Conservation (phyloP, 2,888 invertebrate genomes). For the Monopis laevigella region DNA sequence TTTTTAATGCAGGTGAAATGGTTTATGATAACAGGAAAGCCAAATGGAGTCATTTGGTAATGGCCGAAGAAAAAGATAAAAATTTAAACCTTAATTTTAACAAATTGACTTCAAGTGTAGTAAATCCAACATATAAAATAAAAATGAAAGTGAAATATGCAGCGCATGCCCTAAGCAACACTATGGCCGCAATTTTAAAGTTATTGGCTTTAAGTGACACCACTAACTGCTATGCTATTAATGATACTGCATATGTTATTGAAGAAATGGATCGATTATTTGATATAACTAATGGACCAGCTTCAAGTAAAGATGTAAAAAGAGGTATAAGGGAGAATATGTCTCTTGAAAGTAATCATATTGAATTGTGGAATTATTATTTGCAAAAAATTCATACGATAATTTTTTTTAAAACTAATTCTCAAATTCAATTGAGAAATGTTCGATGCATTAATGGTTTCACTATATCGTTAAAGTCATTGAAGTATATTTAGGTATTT, state of each 20-base stretch:
- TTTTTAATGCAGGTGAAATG: slow-evolving; percentile 10
- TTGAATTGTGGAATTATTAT: slow-evolving; percentile 13
- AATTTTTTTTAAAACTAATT: slow-evolving; percentile 13
- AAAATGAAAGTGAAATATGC: slow-evolving; percentile 19
- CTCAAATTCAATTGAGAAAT: slow-evolving; percentile 4
- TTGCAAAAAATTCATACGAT: slow-evolving; percentile 13
- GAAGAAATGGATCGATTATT: slow-evolving; percentile 15
- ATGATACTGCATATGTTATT: slow-evolving; percentile 13
- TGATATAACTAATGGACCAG: slow-evolving; percentile 19
- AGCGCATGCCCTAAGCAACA: slow-evolving; percentile 13
- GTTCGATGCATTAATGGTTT: slow-evolving; percentile 16
- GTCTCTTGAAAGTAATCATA: slow-evolving; percentile 15
- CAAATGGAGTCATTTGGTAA: slow-evolving; percentile 14
- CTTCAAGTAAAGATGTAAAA: slow-evolving; percentile 16
- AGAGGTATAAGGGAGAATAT: slow-evolving; percentile 18
- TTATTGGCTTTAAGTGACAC: neutral
- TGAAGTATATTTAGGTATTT: slow-evolving; percentile 13
- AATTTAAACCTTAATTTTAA: slow-evolving; percentile 1
- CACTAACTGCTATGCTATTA: neutral
- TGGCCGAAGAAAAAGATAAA: slow-evolving; percentile 11
- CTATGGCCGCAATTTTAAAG: too few relatives aligned
- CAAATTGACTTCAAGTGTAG: neutral
- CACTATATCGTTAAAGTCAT: slow-evolving; percentile 10
- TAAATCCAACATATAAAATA: slow-evolving; percentile 11
- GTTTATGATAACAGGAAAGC: slow-evolving; percentile 7